Evolutionary conservation across 1,140 invertebrate species (phyloP).

Genomic region (Caenorhabditis brenneri): DNA sequence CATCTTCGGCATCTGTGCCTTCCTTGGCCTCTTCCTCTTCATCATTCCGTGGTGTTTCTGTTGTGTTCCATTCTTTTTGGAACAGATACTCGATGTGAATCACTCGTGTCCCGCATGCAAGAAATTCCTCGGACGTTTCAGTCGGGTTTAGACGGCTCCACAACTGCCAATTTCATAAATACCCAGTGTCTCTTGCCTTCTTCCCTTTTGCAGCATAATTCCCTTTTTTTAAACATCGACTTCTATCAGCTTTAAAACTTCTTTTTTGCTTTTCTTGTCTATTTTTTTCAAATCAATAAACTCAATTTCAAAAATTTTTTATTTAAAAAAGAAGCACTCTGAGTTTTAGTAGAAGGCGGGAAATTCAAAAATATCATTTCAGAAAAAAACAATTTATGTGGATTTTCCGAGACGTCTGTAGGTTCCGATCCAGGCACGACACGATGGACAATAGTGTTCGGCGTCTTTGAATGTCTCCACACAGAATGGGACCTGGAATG

Average conservation of each 20-base stretch:
- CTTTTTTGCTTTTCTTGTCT: neutral
- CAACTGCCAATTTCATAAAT: neutral
- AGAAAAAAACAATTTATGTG: slow-evolving; percentile 44
- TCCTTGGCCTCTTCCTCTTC: slow-evolving; percentile 65
- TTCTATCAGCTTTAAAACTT: neutral
- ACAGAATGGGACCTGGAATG: slow-evolving; percentile 60
- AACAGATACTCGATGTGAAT: slow-evolving; percentile 66
- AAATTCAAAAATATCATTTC: neutral
- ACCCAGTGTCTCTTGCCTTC: neutral
- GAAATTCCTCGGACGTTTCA: slow-evolving; percentile 62
- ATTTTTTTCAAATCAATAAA: neutral
- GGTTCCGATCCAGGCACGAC: slow-evolving; percentile 65
- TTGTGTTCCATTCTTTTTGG: slow-evolving; percentile 67
- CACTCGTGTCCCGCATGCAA: slow-evolving; percentile 68
- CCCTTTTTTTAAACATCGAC: neutral
- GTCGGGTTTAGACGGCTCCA: slow-evolving; percentile 51
- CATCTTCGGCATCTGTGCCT: slow-evolving; percentile 60
- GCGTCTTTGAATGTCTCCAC: slow-evolving; percentile 66
- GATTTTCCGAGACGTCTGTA: slow-evolving; percentile 64
- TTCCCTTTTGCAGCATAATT: neutral
- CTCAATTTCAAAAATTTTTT: neutral
- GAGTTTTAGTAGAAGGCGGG: neutral
- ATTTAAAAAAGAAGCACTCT: neutral
- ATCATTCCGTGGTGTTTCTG: slow-evolving; percentile 64
- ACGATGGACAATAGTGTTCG: slow-evolving; percentile 64